A percentile compares a stretch with the other conserved stretches of the same genome.
These are phyloP conservation scores for Linyphia triangularis DNA, from an alignment of 2,888 invertebrate species.

Conservation along the genomic window DNA sequence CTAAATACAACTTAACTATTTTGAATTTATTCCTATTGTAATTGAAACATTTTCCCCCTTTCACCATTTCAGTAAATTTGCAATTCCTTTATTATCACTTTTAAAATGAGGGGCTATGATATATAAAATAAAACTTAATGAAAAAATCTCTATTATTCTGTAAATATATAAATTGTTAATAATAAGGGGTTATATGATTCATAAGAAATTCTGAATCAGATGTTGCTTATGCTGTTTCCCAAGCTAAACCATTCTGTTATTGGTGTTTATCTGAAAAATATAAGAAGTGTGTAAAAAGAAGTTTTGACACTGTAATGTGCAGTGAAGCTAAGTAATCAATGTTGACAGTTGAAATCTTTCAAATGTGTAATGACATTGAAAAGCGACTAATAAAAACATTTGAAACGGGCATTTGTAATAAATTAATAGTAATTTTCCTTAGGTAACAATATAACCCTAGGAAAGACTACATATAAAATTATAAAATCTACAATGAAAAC, in stretches of 20 bases:
- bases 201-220: constrained; percentile 17
- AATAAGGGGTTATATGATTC: neutral
- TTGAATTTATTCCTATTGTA: no score
- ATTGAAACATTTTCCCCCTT: no score
- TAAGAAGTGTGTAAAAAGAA: constrained; percentile 45
- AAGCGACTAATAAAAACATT: constrained; percentile 61
- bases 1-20: no score
- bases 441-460: no score
- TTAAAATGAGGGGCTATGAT: no score
- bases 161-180: constrained; percentile 19
- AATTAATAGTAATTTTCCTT: no score
- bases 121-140: neutral
- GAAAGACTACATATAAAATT: no score
- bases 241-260: constrained; percentile 40
- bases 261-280: constrained; percentile 53
- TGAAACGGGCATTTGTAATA: constrained; percentile 43
- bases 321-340: constrained; percentile 28
- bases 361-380: constrained; percentile 46
- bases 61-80: no score
- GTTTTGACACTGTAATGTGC: constrained; percentile 1
- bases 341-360: constrained; percentile 13
- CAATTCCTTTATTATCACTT: no score
- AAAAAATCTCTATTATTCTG: neutral
- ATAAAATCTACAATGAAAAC: no score
- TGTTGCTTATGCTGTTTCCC: constrained; percentile 18